A percentile compares a stretch with the other conserved stretches of the same genome.
Evolutionary conservation across 2,888 invertebrate genomes (phyloP).

Genomic region (Mystacides longicornis): DNA sequence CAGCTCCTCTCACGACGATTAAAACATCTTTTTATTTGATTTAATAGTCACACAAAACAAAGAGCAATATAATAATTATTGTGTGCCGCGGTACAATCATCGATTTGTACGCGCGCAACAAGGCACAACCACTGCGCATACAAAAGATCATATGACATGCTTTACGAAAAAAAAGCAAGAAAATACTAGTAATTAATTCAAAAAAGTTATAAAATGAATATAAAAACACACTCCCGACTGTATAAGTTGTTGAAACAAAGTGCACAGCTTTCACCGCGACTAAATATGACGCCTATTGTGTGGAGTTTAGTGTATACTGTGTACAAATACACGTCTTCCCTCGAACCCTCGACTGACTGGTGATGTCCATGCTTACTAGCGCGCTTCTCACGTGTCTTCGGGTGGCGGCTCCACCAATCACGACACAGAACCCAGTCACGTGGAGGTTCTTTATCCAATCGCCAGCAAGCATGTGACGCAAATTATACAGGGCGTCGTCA

Average conservation of each 20-base stretch:
- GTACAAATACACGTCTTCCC: slow-evolving; percentile 10
- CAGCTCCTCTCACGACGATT: slow-evolving; percentile 13
- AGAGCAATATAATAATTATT: no score
- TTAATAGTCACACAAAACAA: slow-evolving; percentile 10
- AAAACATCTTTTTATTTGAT: slow-evolving; percentile 15
- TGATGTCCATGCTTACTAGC: slow-evolving; percentile 17
- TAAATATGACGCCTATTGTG: not conserved
- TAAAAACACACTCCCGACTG: no score
- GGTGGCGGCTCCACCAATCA: slow-evolving; percentile 32
- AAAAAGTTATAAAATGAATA: no score
- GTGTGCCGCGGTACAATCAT: slow-evolving; percentile 13
- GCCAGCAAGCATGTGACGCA: slow-evolving; percentile 25
- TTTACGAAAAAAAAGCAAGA: slow-evolving; percentile 12
- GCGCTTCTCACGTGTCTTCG: slow-evolving; percentile 20
- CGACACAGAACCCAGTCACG: slow-evolving; percentile 36
- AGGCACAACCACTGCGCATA: slow-evolving; percentile 22
- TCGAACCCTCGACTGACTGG: slow-evolving; percentile 16
- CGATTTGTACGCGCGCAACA: slow-evolving; percentile 21
- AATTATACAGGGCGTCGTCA: slow-evolving; percentile 20
- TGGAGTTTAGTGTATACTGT: not conserved
- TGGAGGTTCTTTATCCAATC: slow-evolving; percentile 37
- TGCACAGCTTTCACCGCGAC: slow-evolving; percentile 4
- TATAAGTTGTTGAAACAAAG: not conserved
- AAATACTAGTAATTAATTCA: no score
- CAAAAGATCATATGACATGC: slow-evolving; percentile 21